These are phyloP conservation scores for Orgyia antiqua DNA, from an alignment of 2,888 invertebrate genomes.

Conservation along the genomic window DNA sequence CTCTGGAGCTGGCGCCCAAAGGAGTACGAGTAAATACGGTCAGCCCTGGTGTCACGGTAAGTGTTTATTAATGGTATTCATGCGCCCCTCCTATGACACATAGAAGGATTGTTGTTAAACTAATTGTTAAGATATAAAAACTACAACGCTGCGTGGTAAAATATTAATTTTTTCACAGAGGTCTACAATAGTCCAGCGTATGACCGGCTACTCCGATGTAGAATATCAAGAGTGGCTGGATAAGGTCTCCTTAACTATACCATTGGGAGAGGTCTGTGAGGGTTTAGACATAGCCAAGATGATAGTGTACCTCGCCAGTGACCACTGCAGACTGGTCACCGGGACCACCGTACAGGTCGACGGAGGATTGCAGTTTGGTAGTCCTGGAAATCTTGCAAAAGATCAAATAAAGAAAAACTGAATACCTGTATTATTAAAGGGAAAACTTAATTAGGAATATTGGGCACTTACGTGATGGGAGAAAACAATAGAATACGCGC, in stretches of 20 bases:
- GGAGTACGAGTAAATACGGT: constrained; percentile 79
- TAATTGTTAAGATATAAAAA: too few species aligned
- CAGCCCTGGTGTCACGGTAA: neutral
- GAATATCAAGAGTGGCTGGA: constrained; percentile 26
- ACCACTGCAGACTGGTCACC: constrained; percentile 88
- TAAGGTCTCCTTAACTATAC: constrained; percentile 4
- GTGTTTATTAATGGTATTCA: neutral
- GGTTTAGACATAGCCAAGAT: constrained; percentile 86
- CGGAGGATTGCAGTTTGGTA: constrained; percentile 21
- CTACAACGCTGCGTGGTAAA: too few species aligned
- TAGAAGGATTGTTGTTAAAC: too few species aligned
- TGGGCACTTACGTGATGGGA: too few species aligned
- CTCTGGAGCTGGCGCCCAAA: constrained; percentile 80
- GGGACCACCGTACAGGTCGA: constrained; percentile 69
- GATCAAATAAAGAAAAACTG: constrained; percentile 11
- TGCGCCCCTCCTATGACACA: too few species aligned
- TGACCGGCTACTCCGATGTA: constrained; percentile 20
- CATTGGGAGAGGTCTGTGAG: constrained; percentile 26
- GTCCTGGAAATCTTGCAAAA: neutral
- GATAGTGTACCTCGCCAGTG: constrained; percentile 90
- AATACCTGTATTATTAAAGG: too few species aligned
- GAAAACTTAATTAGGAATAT: too few species aligned
- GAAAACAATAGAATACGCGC: too few species aligned
- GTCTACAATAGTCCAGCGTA: constrained; percentile 21
- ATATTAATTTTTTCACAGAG: too few species aligned